phyloP scores from a whole-genome alignment of 2,888 invertebrate genomes.

The Mycalesis mineus region DNA sequence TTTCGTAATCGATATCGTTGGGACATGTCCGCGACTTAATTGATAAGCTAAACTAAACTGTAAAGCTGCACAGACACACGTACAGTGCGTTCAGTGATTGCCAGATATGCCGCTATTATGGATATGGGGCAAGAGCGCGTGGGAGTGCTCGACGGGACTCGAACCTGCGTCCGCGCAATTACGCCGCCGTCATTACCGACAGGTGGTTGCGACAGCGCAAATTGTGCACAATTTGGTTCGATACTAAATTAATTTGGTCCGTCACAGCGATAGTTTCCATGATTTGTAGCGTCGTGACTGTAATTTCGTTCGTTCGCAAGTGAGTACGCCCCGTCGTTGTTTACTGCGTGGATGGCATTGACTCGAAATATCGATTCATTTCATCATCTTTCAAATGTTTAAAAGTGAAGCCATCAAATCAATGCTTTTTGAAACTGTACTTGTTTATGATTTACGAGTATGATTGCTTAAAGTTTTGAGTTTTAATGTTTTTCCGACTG shows the following conservation, averaged over 20 bases:
- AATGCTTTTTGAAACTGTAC: too few relatives aligned
- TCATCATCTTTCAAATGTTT: too few relatives aligned
- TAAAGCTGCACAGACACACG: too few relatives aligned
- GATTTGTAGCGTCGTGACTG: conserved; percentile 21
- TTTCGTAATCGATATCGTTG: too few relatives aligned
- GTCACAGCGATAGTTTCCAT: conserved; percentile 11
- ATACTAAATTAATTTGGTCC: conserved; percentile 25
- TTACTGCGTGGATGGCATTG: background rate
- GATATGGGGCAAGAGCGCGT: conserved; percentile 15
- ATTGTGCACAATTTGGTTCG: conserved; percentile 24
- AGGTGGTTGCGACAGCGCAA: conserved; percentile 26
- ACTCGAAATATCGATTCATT: background rate
- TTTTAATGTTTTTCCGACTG: too few relatives aligned
- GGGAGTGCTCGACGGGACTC: conserved; percentile 25
- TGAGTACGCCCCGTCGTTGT: background rate
- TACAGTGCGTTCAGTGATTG: background rate
- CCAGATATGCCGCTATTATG: background rate
- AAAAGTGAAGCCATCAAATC: background rate
- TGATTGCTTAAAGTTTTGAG: too few relatives aligned
- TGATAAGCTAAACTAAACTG: too few relatives aligned
- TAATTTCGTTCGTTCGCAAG: background rate
- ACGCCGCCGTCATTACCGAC: conserved; percentile 22
- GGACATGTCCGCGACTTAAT: too few relatives aligned
- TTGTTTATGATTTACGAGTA: too few relatives aligned
- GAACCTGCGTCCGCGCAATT: conserved; percentile 28